Evolutionary conservation across 2,797 vertebrate genomes (phyloP), one percentile per base, ranked within the genome.

Genomic region (Hyperoplus lanceolatus): DNA sequence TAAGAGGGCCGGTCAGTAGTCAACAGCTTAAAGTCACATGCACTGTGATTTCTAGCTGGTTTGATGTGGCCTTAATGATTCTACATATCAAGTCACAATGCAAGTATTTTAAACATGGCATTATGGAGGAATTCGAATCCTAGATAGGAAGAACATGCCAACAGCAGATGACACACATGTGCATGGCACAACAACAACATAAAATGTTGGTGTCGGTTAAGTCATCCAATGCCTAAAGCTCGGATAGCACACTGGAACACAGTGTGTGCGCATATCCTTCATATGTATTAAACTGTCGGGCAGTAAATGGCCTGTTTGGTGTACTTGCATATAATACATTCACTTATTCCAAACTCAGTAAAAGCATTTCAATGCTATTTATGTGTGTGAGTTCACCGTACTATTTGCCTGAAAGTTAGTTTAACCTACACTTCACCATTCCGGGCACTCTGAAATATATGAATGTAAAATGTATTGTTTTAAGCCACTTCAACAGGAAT

Each of bases 211-310:
- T 80, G 63, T 79, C 79, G 48, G 80, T 46, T 75, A 50, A 73
- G 71, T 82, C 51, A 54, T 45, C 76, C 70, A 18, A 51, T 29
- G 69, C 53, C 66, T 68, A 16, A 64, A 86, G 70, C 74, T 61
- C 18, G 3, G 6, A 79, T 84, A 82, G 82, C 76, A 86, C 29
- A 3, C 3, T 11, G 6, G 48, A 42, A 84, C 77, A 73, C 62
- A 67, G 8, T 59, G 41, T 64, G 63, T 60, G 59, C 50, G 65
- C 21, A 68, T 73, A 56, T 53, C 54, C 54, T 10, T 49, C 41
- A 29, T 36, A 70, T 60, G 74, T 51, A 18, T 51, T 3, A 9
- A 51, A 18, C 49, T 72, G 21, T 57, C 16, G 16, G 1, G 14
- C 36, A 60, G 16, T 7, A 43, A 12, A 15, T 43, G 48, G 55